Base-by-base conservation (phyloP, 2,113 vertebrate species). In the Nothocercus nigrocapillus region DNA sequence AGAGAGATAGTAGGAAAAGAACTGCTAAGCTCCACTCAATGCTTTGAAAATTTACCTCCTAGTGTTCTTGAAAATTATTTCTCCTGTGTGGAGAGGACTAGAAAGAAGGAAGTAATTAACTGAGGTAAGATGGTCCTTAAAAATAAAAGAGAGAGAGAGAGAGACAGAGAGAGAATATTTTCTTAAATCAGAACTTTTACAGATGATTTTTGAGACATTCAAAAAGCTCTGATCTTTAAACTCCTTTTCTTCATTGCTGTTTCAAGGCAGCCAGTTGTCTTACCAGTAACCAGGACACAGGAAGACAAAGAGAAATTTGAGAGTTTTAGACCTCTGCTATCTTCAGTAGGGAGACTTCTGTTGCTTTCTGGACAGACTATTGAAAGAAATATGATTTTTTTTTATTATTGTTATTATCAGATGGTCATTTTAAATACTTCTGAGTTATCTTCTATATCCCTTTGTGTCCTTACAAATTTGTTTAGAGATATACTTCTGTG, bases 41-140 rank as follows among this genome's bases (percentile, higher is more conserved):
- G 13, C 70, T 93, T 89, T 94, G 81, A 96, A 96, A 38, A 49
- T 70, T 91, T 95, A 89, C 70, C 84, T 73, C 89, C 85, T 63
- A 67, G 27, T 45, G 67, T 63, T 82, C 70, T 80, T 89, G 67
- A 92, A 94, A 96, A 91, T 93, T 82, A 72, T 79, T 87, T 94
- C 42, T 85, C 36, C 44, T 82, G 8, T 1, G 1, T 77, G 16
- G 51, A 80, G 30, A 73, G 13, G 27, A 80, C 14, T 82, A 64
- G 21, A 89, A 85, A 47, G 49, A 73, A 89, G 14, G 4, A 92
- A 85, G 8, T 18, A 85, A 94, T 85, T 91, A 92, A 72, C 1
- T 2, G n/a, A 89, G 18, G 21, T 59, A 87, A 88, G 30, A 40
- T 62, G 15, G 68, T 66, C 25, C 13, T 19, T 11, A 4, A 36